A percentile compares a stretch with the other conserved stretches of the same genome.
These are phyloP conservation scores for Fukomys damarensis DNA, from an alignment of 2,113 vertebrate genomes.

Conservation along the genomic window DNA sequence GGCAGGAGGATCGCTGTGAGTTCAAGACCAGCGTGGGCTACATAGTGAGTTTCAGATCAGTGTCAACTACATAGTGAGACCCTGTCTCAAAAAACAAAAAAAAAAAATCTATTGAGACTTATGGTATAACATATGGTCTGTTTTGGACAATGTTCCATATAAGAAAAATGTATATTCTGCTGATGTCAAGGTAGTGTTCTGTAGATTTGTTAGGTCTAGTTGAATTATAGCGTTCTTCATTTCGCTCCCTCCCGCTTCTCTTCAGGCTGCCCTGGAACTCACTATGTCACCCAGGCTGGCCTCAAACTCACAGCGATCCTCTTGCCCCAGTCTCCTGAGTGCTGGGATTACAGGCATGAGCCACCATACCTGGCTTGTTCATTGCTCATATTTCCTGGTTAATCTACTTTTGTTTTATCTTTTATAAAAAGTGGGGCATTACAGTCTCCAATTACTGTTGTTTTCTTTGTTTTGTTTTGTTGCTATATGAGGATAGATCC, in stretches of 20 bases:
- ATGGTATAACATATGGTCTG: neutral
- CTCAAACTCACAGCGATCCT: neutral
- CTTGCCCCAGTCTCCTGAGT: neutral
- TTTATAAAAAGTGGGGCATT: neutral
- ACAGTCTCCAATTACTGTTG: neutral
- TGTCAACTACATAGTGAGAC: no score
- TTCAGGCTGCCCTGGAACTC: neutral
- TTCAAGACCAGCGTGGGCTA: no score
- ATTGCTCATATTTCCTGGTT: neutral
- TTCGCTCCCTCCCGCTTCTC: neutral
- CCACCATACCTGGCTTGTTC: no score
- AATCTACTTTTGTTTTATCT: slow-evolving; percentile 20
- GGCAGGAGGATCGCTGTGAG: no score
- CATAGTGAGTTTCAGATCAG: no score
- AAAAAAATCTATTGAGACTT: slow-evolving; percentile 3
- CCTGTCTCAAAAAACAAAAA: no score
- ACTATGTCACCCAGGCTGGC: neutral
- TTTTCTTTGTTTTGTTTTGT: neutral
- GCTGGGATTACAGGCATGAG: no score
- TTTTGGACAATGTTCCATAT: neutral
- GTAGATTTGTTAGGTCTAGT: neutral
- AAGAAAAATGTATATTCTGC: slow-evolving; percentile 38
- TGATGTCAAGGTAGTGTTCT: neutral
- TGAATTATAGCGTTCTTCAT: neutral
- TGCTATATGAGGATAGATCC: neutral